phyloP scores from a whole-genome alignment of 2,797 vertebrate species.

The Aldrovandia affinis region DNA sequence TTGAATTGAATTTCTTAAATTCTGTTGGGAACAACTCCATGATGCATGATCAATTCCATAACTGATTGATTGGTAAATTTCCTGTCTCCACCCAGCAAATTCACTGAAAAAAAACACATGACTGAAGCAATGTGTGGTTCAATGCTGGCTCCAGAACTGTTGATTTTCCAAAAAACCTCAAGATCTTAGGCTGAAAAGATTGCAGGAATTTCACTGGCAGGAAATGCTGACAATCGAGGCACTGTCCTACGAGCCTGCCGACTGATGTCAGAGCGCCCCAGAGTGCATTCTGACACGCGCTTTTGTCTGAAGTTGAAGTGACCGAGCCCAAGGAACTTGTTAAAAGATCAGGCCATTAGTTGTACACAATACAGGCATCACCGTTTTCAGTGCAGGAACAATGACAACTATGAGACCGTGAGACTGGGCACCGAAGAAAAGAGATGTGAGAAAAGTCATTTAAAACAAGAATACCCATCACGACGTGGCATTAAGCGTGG shows the following conservation, averaged over 20 bases:
- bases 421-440: not conserved
- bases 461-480: not conserved
- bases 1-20: too few relatives aligned
- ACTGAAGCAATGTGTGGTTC: too few relatives aligned
- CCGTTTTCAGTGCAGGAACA: slow-evolving; percentile 11
- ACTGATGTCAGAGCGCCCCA: slow-evolving; percentile 57
- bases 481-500: not conserved
- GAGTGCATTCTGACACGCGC: slow-evolving; percentile 45
- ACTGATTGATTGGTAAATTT: not conserved
- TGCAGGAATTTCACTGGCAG: slow-evolving; percentile 47
- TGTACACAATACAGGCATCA: slow-evolving; percentile 50
- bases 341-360: slow-evolving; percentile 47
- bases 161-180: too few relatives aligned
- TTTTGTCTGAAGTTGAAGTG: slow-evolving; percentile 23
- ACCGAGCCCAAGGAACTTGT: slow-evolving; percentile 45
- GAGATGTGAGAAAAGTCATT: not conserved
- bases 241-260: slow-evolving; percentile 54
- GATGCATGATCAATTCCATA: not conserved
- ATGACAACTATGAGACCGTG: slow-evolving; percentile 27
- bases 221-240: slow-evolving; percentile 61
- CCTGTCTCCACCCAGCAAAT: not conserved
- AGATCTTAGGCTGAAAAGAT: not conserved
- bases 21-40: not conserved
- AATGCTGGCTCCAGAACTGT: too few relatives aligned
- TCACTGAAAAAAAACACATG: too few relatives aligned